phyloP scores from a whole-genome alignment of 2,888 invertebrate species.

The Timandra comae region DNA sequence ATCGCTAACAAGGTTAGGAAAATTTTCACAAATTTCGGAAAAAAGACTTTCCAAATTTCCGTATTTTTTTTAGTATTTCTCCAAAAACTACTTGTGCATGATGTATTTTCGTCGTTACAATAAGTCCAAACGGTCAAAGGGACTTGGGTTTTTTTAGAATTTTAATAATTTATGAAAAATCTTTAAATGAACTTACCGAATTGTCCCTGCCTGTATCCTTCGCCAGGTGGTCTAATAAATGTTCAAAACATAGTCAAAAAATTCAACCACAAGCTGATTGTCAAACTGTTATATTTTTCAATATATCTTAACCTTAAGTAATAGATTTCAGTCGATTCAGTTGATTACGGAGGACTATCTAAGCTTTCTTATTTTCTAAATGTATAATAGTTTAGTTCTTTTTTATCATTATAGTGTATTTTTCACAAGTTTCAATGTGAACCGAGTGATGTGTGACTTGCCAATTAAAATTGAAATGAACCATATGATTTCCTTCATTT shows the following conservation, averaged over 20 bases:
- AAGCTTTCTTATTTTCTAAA: conserved; percentile 48
- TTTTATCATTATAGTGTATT: conserved; percentile 50
- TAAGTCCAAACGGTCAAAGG: too few relatives aligned
- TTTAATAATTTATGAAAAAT: background rate
- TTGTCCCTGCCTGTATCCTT: conserved; percentile 12
- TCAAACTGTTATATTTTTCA: conserved; percentile 36
- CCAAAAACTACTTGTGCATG: background rate
- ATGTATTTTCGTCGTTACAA: too few relatives aligned
- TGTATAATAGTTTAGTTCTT: conserved; percentile 39
- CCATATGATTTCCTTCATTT: conserved; percentile 73
- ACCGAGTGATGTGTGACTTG: conserved; percentile 61
- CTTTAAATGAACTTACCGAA: conserved; percentile 9
- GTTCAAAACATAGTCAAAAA: conserved; percentile 51
- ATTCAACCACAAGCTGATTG: conserved; percentile 39
- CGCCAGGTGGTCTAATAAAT: conserved; percentile 18
- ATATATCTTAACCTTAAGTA: conserved; percentile 51
- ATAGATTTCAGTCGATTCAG: conserved; percentile 49
- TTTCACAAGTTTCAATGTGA: conserved; percentile 48
- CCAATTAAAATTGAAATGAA: conserved; percentile 61
- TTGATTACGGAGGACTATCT: conserved; percentile 35
- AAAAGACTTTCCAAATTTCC: background rate
- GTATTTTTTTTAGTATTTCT: background rate
- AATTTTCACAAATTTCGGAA: background rate
- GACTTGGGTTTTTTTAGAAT: background rate
- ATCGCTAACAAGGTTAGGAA: background rate